These are phyloP conservation scores for Zosterops pallidus DNA, from an alignment of 2,113 vertebrate genomes.

Conservation along the genomic window DNA sequence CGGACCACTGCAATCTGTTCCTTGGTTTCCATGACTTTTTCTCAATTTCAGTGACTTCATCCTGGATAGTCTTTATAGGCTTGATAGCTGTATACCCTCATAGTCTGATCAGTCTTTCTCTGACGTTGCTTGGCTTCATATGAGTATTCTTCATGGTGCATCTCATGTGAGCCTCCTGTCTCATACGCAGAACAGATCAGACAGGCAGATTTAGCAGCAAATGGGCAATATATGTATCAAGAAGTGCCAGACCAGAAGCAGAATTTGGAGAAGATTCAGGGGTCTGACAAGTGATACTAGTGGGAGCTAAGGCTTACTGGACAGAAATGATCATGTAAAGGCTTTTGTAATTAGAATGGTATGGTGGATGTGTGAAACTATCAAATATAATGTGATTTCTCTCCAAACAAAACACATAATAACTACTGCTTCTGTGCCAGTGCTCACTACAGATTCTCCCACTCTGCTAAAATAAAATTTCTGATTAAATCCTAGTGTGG, in stretches of 20 bases:
- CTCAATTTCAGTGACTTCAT: background rate
- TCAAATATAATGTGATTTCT: background rate
- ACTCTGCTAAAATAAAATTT: background rate
- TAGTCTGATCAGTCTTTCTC: background rate
- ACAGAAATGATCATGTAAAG: background rate
- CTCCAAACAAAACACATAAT: background rate
- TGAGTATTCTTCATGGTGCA: background rate
- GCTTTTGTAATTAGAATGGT: background rate
- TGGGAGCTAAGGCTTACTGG: background rate
- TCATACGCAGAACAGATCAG: fast-evolving
- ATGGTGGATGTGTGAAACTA: background rate
- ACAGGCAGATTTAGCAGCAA: background rate
- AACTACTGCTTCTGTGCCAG: background rate
- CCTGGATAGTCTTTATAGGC: background rate
- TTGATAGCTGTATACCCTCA: background rate
- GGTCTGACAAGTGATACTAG: background rate
- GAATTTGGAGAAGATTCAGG: background rate
- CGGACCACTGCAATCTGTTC: background rate
- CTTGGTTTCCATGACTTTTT: background rate
- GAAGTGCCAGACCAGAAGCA: background rate
- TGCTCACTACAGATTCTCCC: background rate
- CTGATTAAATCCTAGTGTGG: background rate
- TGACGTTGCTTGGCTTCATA: background rate
- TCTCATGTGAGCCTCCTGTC: background rate
- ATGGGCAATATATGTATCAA: background rate